Evolutionary conservation across 2,113 vertebrate species (phyloP), one percentile per base, ranked within the genome.

Genomic region (Syngnathus scovelli): DNA sequence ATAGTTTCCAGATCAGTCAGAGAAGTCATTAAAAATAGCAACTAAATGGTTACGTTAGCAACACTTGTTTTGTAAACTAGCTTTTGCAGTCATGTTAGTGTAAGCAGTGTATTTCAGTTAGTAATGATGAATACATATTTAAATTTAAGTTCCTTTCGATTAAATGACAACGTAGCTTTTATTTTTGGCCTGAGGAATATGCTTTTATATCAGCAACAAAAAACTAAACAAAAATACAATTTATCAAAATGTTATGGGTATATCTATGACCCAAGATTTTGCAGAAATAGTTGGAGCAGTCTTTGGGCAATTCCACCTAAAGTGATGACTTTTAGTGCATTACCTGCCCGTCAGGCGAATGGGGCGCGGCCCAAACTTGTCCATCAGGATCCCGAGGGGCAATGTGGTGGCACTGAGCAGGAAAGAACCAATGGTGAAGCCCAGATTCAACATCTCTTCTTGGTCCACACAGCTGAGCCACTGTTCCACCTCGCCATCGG

Each of bases 351-450:
- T 2, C 52, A 96, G 90, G 12, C 94, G 91, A 1, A 94, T 86
- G 0, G 93, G 94, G 44, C 94, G 88, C 1, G 95, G 94, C 0
- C 94, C 94, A 36, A 90, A 93, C 66, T 77, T 91, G 87, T 96
- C 95, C 95, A 96, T 95, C 56, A 96, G 82, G 74, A 96, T 91
- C 1, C 95, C 95, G 16, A 96, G 89, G 0, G 95, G 95, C 52
- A 96, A 84, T 0, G 95, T 96, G 73, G 94, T 90, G 15, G 95
- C 94, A 0, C 95, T 96, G 56, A 96, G 92, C 69, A 95, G 69
- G 59, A 96, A 96, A 37, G 93, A 94, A 16, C 95, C 95, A 0
- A 95, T 94, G 69, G 94, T 96, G 83, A 96, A 96, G 65, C 93
- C 94, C 81, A 96, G 74, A 59, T 94, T 96, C 37, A 96, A 88